phyloP scores from a whole-genome alignment of 2,888 invertebrate genomes.

The Julus scanicus region DNA sequence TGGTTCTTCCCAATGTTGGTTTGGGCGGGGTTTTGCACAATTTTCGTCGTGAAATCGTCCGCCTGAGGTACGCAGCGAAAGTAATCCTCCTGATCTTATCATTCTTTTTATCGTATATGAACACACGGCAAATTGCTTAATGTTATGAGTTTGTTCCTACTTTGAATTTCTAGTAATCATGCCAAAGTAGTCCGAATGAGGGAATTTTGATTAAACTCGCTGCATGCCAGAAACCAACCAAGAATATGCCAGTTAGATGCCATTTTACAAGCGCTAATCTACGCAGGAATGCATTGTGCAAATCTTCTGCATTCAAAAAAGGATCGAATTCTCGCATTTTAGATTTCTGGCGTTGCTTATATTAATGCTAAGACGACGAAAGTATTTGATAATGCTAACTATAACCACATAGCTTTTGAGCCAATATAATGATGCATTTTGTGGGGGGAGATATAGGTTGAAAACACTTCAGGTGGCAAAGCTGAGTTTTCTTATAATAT shows the following conservation, averaged over 20 bases:
- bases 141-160: constrained; percentile 29
- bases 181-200: constrained; percentile 1
- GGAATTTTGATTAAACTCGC: constrained; percentile 25
- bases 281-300: background rate
- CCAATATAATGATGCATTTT: too few relatives aligned
- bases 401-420: too few relatives aligned
- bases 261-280: background rate
- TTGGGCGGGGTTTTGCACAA: background rate
- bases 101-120: constrained; percentile 32
- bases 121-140: constrained; percentile 31
- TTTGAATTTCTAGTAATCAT: constrained; percentile 32
- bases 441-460: too few relatives aligned
- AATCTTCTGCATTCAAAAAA: background rate
- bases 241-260: background rate
- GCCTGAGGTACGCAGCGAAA: constrained; percentile 21
- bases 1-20: constrained; percentile 6
- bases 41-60: constrained; percentile 15
- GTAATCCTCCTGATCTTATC: constrained; percentile 39
- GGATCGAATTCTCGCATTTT: background rate
- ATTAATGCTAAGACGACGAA: too few relatives aligned
- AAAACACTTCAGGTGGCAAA: too few relatives aligned
- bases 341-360: too few relatives aligned
- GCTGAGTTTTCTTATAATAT: too few relatives aligned
- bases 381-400: too few relatives aligned
- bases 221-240: background rate